Percentiles rank a stretch among this genome's conserved stretches.
phyloP scores from a whole-genome alignment of 2,888 invertebrate species.

The Dione juno region DNA sequence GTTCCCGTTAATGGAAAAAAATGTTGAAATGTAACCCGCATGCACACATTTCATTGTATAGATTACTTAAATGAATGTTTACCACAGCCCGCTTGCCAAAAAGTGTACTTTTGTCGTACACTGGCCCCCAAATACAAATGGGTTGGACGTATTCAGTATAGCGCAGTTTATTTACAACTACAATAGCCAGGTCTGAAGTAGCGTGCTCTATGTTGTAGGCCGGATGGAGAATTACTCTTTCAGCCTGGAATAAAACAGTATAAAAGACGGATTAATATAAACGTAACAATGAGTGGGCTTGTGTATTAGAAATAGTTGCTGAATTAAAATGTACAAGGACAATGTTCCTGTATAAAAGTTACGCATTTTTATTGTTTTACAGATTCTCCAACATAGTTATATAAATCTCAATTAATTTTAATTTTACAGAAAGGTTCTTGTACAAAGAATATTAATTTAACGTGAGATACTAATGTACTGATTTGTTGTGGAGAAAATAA shows the following conservation, averaged over 20 bases:
- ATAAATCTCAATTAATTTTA: too few relatives aligned
- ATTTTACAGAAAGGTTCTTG: too few relatives aligned
- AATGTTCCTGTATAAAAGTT: neutral
- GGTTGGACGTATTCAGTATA: slow-evolving; percentile 74
- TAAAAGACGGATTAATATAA: slow-evolving; percentile 38
- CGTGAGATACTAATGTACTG: too few relatives aligned
- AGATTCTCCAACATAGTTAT: neutral
- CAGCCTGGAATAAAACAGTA: slow-evolving; percentile 58
- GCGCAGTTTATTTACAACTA: slow-evolving; percentile 61
- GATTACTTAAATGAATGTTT: slow-evolving; percentile 45
- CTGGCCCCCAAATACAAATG: slow-evolving; percentile 75
- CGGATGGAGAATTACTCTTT: slow-evolving; percentile 67
- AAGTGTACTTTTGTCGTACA: slow-evolving; percentile 65
- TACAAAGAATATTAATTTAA: too few relatives aligned
- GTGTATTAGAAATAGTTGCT: slow-evolving; percentile 25
- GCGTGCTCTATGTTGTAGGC: slow-evolving; percentile 58
- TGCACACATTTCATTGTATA: slow-evolving; percentile 27
- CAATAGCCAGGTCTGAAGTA: slow-evolving; percentile 73
- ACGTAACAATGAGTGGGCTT: slow-evolving; percentile 27
- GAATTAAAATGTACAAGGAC: slow-evolving; percentile 21
- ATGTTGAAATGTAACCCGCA: slow-evolving; percentile 25
- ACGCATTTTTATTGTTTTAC: neutral
- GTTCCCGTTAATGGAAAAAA: slow-evolving; percentile 22
- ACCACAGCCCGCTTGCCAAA: slow-evolving; percentile 69
- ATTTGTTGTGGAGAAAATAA: too few relatives aligned